Base-by-base conservation (phyloP, 2,113 vertebrate genomes). In the Peromyscus polionotus region DNA sequence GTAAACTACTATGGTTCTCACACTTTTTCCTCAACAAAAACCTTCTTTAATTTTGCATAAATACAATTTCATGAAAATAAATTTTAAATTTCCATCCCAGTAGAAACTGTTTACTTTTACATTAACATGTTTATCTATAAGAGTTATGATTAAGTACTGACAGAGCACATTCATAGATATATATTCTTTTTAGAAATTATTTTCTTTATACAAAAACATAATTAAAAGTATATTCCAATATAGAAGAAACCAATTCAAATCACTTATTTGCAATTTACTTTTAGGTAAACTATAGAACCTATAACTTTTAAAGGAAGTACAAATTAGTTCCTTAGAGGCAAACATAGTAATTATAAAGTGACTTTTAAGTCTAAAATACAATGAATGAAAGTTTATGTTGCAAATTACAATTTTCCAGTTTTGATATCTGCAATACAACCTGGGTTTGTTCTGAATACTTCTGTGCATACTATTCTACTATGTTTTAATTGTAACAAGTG, bases 201-300 rank as follows among this genome's bases (percentile, higher is more conserved):
- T 42, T 96, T 48, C 13, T 65, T 90, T 81, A 86, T 95, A 93
- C n/a, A 42, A 96, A 77, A 97, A 80, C 8, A 77, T 76, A 92
- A 95, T 95, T 92, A 90, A 94, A 94, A 90, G 59, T 72, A 3
- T 42, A 85, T 72, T 75, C 9, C 20, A 48, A 33, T n/a, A 1
- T 39, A 93, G 67, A 92, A 94, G 22, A 88, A 90, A 72, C 11
- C 42, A 33, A 70, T 81, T 63, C n/a, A 89, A 33, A 72, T 22
- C 22, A 91, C 77, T 88, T 94, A 72, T 28, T 75, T 51, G 19
- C 20, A 67, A 42, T 95, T 89, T 91, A 57, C 20, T 51, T 89
- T 94, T 87, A 26, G 48, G 45, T 63, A 93, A 90, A 96, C 26
- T 95, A 86, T 11, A 92, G 89, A 91, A 67, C 67, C 1, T 13